Evolutionary conservation across 2,797 vertebrate species (phyloP).

Genomic region (Mastacembelus armatus): DNA sequence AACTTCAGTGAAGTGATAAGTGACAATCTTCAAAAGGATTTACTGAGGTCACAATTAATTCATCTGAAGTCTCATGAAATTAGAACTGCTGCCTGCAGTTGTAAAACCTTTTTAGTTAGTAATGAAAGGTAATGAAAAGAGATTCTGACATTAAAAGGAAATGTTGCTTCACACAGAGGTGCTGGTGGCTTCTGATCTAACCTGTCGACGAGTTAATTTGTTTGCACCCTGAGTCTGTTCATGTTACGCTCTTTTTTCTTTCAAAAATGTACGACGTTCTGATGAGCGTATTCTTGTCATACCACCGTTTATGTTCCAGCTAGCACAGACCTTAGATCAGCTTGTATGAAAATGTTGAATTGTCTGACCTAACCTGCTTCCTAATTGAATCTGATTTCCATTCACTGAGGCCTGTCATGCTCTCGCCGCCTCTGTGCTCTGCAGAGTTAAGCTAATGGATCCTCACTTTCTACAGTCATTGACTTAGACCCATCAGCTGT

Average conservation of each 20-base stretch:
- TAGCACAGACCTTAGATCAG: conserved; percentile 40
- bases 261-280: conserved; percentile 24
- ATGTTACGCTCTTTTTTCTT: not conserved
- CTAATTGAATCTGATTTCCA: conserved; percentile 8
- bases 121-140: conserved; percentile 13
- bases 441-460: conserved; percentile 14
- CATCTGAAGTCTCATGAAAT: conserved; percentile 2
- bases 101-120: too few species aligned
- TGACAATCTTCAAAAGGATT: conserved; percentile 21
- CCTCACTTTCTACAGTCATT: conserved; percentile 30
- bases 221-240: conserved; percentile 13
- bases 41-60: conserved; percentile 6
- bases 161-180: not conserved
- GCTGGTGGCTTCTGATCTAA: conserved; percentile 13
- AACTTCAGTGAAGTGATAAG: conserved; percentile 19
- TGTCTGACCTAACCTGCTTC: conserved; percentile 11
- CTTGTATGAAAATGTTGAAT: conserved; percentile 18
- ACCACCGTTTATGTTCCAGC: conserved; percentile 46
- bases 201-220: conserved; percentile 10
- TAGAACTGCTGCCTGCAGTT: not conserved
- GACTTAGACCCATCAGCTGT: conserved; percentile 29
- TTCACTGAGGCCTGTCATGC: not conserved
- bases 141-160: not conserved
- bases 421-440: conserved; percentile 8
- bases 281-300: conserved; percentile 36